phyloP scores from a whole-genome alignment of 64 coral and sea anemone genomes.

The Trachythela sp. region DNA sequence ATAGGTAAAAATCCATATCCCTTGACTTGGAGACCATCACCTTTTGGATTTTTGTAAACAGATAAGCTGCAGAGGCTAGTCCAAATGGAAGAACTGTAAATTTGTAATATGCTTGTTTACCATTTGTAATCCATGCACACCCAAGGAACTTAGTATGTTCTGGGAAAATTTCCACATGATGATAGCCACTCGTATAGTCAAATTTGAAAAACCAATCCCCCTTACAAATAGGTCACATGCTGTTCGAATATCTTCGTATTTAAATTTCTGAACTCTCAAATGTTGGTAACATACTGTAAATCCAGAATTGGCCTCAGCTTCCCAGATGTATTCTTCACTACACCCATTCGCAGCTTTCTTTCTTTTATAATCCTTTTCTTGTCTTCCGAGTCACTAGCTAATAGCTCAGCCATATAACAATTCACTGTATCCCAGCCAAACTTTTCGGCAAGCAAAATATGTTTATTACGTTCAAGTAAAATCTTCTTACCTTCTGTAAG shows the following conservation, averaged over 20 bases:
- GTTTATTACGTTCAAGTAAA: not conserved
- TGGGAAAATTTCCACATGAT: constrained; percentile 52
- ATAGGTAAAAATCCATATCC: constrained; percentile 39
- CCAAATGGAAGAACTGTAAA: constrained; percentile 47
- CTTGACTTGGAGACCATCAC: constrained; percentile 41
- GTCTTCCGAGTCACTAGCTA: not conserved
- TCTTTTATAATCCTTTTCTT: not conserved
- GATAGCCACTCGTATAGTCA: constrained; percentile 57
- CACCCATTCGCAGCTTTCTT: constrained; percentile 11
- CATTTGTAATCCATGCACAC: constrained; percentile 12
- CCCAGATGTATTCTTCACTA: constrained; percentile 34
- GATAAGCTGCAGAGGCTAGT: constrained; percentile 16
- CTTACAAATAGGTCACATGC: constrained; percentile 49
- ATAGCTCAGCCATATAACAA: not conserved
- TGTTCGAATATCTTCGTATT: constrained; percentile 52
- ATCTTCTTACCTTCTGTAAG: not conserved
- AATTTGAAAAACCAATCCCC: constrained; percentile 47
- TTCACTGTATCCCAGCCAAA: not conserved
- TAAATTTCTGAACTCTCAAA: constrained; percentile 28
- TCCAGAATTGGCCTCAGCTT: constrained; percentile 31
- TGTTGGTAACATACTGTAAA: constrained; percentile 37
- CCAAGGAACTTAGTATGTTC: constrained; percentile 39
- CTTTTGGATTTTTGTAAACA: constrained; percentile 52
- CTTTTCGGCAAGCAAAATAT: not conserved
- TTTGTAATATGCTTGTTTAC: constrained; percentile 32